These are phyloP conservation scores for Myopa tessellatipennis DNA, from an alignment of 2,888 invertebrate species.

Conservation along the genomic window DNA sequence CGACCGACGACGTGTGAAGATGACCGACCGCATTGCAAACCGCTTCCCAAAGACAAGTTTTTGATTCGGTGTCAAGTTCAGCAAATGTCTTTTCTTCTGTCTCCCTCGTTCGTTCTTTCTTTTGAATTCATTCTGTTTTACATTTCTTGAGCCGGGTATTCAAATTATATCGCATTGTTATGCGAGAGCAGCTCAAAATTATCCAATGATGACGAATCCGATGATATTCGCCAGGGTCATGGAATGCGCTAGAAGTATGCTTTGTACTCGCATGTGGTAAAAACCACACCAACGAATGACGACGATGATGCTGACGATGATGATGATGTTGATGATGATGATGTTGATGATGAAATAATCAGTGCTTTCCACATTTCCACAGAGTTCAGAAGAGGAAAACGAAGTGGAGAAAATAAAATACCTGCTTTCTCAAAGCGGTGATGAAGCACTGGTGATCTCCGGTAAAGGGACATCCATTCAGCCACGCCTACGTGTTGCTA, in stretches of 20 bases:
- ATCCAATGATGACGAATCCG: constrained; percentile 21
- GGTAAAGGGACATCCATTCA: neutral
- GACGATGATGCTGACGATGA: neutral
- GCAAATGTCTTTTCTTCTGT: constrained; percentile 56
- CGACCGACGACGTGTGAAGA: constrained; percentile 22
- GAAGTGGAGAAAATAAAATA: too few relatives aligned
- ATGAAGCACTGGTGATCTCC: neutral
- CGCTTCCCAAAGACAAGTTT: constrained; percentile 52
- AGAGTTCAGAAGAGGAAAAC: neutral
- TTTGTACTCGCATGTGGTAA: neutral
- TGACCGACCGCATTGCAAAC: constrained; percentile 21
- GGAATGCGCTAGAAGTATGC: neutral
- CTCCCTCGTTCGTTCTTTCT: neutral
- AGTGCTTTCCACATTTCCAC: neutral
- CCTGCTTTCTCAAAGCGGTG: neutral
- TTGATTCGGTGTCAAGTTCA: constrained; percentile 66
- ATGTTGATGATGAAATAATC: neutral
- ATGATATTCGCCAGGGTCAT: neutral
- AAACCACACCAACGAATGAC: neutral
- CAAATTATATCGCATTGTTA: constrained; percentile 9
- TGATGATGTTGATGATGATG: neutral
- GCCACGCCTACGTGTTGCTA: neutral
- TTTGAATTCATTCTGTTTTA: neutral
- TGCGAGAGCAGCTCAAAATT: constrained; percentile 5
- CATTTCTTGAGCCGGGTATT: neutral